Conservation (phyloP, 2,888 invertebrate genomes). For the Gortyna flavago region DNA sequence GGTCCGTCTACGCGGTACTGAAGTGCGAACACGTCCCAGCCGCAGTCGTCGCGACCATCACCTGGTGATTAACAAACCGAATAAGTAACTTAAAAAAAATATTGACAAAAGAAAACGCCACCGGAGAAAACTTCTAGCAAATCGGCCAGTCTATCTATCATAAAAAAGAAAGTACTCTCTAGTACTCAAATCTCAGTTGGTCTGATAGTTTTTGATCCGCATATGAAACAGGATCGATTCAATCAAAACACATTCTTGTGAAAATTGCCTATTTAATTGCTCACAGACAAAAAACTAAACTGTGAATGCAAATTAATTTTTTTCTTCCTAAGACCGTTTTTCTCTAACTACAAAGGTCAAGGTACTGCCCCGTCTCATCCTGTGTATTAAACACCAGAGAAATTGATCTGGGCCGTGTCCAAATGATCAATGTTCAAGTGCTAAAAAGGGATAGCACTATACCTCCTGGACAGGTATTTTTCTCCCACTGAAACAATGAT, state of each 20-base stretch:
- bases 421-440: not conserved
- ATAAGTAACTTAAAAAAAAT: not conserved
- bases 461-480: too few species aligned
- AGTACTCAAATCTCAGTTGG: not conserved
- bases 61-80: constrained; percentile 70
- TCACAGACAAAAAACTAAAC: too few species aligned
- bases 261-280: too few species aligned
- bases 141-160: not conserved
- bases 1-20: constrained; percentile 97
- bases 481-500: too few species aligned
- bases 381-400: not conserved
- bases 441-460: not conserved
- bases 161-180: not conserved
- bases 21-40: constrained; percentile 97
- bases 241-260: too few species aligned
- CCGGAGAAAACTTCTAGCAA: not conserved
- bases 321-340: not conserved
- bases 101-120: not conserved
- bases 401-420: not conserved
- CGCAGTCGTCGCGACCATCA: constrained; percentile 92
- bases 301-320: too few species aligned
- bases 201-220: too few species aligned
- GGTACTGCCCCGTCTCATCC: not conserved
- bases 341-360: not conserved
- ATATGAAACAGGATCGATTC: too few species aligned